phyloP scores from a whole-genome alignment of 2,113 vertebrate species.

The Periophthalmodon schlosseri region DNA sequence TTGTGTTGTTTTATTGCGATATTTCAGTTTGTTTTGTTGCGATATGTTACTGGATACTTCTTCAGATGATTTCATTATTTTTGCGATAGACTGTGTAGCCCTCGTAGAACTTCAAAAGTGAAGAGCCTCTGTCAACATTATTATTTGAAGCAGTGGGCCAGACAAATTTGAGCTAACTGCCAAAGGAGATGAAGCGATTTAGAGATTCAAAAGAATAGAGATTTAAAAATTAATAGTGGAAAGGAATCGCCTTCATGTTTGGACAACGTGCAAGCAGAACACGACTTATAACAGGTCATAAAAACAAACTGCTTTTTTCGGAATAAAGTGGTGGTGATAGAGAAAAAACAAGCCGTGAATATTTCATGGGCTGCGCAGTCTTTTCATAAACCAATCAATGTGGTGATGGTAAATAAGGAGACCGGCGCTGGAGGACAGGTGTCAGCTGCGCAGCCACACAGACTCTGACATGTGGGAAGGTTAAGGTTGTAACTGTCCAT shows the following conservation, averaged over 20 bases:
- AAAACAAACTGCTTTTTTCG: slow-evolving; percentile 67
- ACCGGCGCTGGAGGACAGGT: slow-evolving; percentile 66
- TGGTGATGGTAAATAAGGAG: slow-evolving; percentile 68
- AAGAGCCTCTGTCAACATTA: slow-evolving; percentile 46
- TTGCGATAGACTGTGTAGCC: not conserved
- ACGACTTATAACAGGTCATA: slow-evolving; percentile 58
- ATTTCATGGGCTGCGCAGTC: slow-evolving; percentile 72
- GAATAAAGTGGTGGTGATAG: slow-evolving; percentile 71
- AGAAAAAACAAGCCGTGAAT: slow-evolving; percentile 74
- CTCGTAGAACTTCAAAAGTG: slow-evolving; percentile 47
- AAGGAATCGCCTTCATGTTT: slow-evolving; percentile 71
- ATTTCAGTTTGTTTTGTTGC: not conserved
- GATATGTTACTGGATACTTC: not conserved
- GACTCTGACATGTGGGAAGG: slow-evolving; percentile 82
- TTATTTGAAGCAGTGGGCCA: slow-evolving; percentile 63
- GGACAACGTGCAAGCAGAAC: slow-evolving; percentile 62
- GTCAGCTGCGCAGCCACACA: slow-evolving; percentile 61
- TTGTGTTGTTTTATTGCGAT: too few species aligned
- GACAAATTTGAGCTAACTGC: slow-evolving; percentile 68
- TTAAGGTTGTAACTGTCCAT: slow-evolving; percentile 82
- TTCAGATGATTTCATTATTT: not conserved
- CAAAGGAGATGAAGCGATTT: slow-evolving; percentile 67
- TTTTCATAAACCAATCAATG: slow-evolving; percentile 79
- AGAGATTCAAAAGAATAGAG: slow-evolving; percentile 72
- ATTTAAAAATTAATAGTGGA: slow-evolving; percentile 74